These are phyloP conservation scores for Styela plicata DNA, from an alignment of 23 tunicate genomes.

Conservation along the genomic window DNA sequence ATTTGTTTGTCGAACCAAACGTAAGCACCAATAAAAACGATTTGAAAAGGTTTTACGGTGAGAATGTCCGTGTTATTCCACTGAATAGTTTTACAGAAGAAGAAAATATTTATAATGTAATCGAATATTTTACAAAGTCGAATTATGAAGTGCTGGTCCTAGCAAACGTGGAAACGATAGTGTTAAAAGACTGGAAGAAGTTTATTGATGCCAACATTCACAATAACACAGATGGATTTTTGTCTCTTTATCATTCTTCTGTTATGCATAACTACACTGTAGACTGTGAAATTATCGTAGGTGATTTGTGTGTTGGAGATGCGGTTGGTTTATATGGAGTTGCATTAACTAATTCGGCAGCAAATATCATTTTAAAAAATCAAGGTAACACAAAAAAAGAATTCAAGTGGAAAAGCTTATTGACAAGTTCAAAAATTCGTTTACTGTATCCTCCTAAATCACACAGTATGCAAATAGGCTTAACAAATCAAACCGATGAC, in stretches of 20 bases:
- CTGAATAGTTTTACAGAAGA: not conserved
- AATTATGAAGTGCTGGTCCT: not conserved
- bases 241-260: slow-evolving; percentile 16
- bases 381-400: not conserved
- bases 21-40: too few relatives aligned
- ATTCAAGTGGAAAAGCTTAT: not conserved
- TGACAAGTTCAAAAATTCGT: not conserved
- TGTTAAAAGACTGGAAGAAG: not conserved
- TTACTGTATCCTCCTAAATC: slow-evolving; percentile 15
- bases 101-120: not conserved
- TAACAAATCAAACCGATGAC: not conserved
- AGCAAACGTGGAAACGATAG: not conserved
- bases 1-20: not conserved
- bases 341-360: not conserved
- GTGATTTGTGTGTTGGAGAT: not conserved
- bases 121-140: not conserved
- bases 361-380: not conserved
- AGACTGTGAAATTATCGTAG: not conserved
- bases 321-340: not conserved
- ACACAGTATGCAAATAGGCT: not conserved
- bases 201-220: not conserved
- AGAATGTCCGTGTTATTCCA: not conserved
- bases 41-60: not conserved
- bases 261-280: not conserved
- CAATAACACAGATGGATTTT: not conserved